These are phyloP conservation scores for Neodiprion pinetum DNA, from an alignment of 1,140 invertebrate genomes.

Conservation along the genomic window DNA sequence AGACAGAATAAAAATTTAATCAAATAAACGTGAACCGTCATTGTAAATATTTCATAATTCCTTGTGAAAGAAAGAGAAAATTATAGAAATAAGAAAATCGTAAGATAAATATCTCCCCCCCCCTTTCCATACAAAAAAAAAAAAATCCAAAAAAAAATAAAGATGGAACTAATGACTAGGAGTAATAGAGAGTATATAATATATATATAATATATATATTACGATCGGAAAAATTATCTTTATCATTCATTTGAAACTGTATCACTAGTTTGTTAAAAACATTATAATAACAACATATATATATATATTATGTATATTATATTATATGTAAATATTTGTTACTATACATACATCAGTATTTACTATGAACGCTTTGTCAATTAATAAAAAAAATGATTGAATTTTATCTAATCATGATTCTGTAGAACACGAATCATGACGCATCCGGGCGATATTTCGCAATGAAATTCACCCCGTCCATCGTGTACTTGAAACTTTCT, in stretches of 20 bases:
- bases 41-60: conserved; percentile 47
- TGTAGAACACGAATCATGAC: no score
- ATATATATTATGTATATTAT: not conserved
- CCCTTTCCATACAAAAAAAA: not conserved
- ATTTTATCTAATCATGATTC: conserved; percentile 39
- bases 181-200: conserved; percentile 28
- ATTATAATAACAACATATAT: not conserved
- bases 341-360: conserved; percentile 52
- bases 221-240: conserved; percentile 37
- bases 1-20: no score
- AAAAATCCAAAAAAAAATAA: not conserved
- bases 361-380: conserved; percentile 64
- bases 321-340: conserved; percentile 60
- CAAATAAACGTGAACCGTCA: conserved; percentile 4
- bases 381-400: conserved; percentile 59
- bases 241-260: conserved; percentile 47
- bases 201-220: not conserved
- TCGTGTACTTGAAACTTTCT: no score
- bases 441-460: no score
- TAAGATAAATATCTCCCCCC: not conserved
- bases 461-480: no score
- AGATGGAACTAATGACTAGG: conserved; percentile 31
- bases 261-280: conserved; percentile 60
- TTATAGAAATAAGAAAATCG: not conserved
- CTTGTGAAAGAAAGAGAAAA: conserved; percentile 24